Evolutionary conservation across 1,140 invertebrate species (phyloP).

Genomic region (Neodiprion pinetum): DNA sequence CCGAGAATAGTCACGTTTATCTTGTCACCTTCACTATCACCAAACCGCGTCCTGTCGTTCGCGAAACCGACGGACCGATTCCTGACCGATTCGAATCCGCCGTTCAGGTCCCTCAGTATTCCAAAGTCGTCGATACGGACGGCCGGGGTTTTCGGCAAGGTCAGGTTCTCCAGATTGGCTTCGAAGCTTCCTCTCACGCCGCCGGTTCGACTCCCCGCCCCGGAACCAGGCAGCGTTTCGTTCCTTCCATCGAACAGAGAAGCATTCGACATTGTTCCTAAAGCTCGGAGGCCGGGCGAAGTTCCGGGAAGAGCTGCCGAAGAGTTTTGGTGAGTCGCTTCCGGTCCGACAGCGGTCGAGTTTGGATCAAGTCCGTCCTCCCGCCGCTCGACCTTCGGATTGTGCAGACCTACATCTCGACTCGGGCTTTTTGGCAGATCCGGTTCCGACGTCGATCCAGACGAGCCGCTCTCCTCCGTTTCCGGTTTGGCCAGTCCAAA

Average conservation of each 20-base stretch:
- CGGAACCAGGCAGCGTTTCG: background rate
- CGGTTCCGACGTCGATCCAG: conserved; percentile 23
- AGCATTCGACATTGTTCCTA: background rate
- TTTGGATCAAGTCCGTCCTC: background rate
- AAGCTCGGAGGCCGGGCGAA: background rate
- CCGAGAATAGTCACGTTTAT: conserved; percentile 66
- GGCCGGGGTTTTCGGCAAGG: background rate
- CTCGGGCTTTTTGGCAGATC: conserved; percentile 46
- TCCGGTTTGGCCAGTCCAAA: conserved; percentile 46
- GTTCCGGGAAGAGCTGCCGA: background rate
- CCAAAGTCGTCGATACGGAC: background rate
- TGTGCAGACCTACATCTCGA: conserved; percentile 29
- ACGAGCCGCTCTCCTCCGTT: conserved; percentile 25
- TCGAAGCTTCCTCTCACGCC: background rate
- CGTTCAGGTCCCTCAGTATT: background rate
- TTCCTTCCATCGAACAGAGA: background rate
- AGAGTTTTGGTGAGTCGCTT: background rate
- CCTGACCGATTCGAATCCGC: background rate
- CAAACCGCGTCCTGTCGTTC: background rate
- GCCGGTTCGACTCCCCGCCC: conserved; percentile 3
- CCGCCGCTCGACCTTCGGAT: background rate
- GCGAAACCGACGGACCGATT: background rate
- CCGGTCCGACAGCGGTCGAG: background rate
- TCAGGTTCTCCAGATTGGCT: background rate
- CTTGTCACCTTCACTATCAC: conserved; percentile 37